Percentiles rank a stretch among this genome's conserved stretches.
phyloP scores from a whole-genome alignment of 2,888 invertebrate species.

The Scrobipalpa atriplicella region DNA sequence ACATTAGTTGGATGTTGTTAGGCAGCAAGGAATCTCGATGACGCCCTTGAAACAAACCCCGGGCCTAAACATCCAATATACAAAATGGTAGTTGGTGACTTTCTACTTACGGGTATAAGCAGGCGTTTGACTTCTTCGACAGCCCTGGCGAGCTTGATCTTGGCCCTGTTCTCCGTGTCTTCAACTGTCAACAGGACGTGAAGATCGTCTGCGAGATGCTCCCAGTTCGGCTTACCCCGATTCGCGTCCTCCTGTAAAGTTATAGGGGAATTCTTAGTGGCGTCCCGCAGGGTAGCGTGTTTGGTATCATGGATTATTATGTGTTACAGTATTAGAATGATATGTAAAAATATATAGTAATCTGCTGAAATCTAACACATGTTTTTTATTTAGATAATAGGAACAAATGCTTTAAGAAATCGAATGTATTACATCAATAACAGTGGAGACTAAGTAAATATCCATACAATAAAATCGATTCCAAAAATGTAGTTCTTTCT shows the following conservation, averaged over 20 bases:
- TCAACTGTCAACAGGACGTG: slow-evolving; percentile 99
- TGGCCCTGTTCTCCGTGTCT: slow-evolving; percentile 98
- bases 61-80: no score
- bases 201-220: slow-evolving; percentile 98
- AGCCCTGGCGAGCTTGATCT: slow-evolving; percentile 96
- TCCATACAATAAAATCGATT: not conserved
- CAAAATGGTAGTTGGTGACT: no score
- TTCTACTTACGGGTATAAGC: slow-evolving; percentile 94
- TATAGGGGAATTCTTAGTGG: not conserved
- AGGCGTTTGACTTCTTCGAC: slow-evolving; percentile 99
- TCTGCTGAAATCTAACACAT: not conserved
- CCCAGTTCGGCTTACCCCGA: slow-evolving; percentile 99
- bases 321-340: not conserved
- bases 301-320: not conserved
- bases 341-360: not conserved
- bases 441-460: not conserved
- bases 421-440: no score
- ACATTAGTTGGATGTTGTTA: no score
- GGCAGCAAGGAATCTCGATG: no score
- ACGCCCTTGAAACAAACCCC: no score
- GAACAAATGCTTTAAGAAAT: no score
- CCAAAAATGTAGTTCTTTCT: not conserved
- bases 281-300: not conserved
- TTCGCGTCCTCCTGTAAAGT: slow-evolving; percentile 97
- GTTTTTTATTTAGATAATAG: no score